A percentile compares a stretch with the other conserved stretches of the same genome.
These are phyloP conservation scores for Polylopha cassiicola DNA, from an alignment of 2,888 invertebrate species.

Conservation along the genomic window DNA sequence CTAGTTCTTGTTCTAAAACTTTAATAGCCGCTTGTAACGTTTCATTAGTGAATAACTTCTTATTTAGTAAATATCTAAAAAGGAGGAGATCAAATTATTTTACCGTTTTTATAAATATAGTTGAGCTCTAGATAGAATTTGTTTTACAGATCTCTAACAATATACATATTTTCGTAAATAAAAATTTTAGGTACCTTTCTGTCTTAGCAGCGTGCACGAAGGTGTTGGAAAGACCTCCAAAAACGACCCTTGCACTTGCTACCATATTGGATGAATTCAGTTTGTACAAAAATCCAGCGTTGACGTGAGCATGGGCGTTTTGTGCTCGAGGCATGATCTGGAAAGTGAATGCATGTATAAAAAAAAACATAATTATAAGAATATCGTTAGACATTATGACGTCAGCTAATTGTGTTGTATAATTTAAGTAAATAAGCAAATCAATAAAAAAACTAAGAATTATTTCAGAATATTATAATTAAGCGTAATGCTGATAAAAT, in stretches of 20 bases:
- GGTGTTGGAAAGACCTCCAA: constrained; percentile 73
- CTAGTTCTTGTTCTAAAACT: constrained; percentile 39
- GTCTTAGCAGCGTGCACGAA: constrained; percentile 70
- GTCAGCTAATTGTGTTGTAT: background rate
- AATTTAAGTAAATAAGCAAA: too few relatives aligned
- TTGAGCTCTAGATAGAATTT: background rate
- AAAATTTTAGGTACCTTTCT: constrained; percentile 68
- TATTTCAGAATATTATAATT: too few relatives aligned
- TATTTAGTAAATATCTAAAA: constrained; percentile 70
- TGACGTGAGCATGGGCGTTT: constrained; percentile 85
- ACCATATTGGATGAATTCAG: constrained; percentile 55
- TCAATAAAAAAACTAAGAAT: too few relatives aligned
- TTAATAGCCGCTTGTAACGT: constrained; percentile 55
- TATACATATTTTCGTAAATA: constrained; percentile 79
- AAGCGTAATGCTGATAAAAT: too few relatives aligned
- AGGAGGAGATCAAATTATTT: constrained; percentile 84
- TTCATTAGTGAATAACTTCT: constrained; percentile 49
- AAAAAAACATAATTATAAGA: background rate
- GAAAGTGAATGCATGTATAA: constrained; percentile 23
- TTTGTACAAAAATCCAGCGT: constrained; percentile 82
- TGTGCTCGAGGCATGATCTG: constrained; percentile 85
- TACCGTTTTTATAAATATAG: constrained; percentile 76
- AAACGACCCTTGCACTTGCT: constrained; percentile 74
- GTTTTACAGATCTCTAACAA: too few relatives aligned
- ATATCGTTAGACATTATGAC: background rate